Evolutionary conservation across 92 coral and sea anemone species (phyloP).

Genomic region (Umimayanthus chanpuru): DNA sequence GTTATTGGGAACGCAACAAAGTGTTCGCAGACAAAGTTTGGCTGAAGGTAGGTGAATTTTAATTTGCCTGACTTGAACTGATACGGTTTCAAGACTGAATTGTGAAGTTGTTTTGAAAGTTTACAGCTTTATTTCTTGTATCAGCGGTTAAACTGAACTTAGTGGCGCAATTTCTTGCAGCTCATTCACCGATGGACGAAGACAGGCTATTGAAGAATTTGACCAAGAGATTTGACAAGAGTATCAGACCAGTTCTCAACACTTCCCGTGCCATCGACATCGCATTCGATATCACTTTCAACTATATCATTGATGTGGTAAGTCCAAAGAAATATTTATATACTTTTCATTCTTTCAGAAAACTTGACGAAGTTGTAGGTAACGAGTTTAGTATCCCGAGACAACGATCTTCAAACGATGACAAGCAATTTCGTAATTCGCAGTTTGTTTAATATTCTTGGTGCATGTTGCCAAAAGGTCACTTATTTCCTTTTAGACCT

Average conservation of each 20-base stretch:
- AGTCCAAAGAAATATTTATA: constrained; percentile 1
- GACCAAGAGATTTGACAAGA: constrained; percentile 44
- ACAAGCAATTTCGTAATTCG: not conserved
- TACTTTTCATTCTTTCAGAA: not conserved
- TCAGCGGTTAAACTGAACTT: not conserved
- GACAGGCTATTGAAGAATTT: constrained; percentile 44
- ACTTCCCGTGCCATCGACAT: constrained; percentile 54
- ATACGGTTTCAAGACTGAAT: not conserved
- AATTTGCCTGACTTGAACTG: not conserved
- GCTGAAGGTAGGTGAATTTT: not conserved
- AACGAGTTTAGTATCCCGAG: not conserved
- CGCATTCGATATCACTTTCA: constrained; percentile 78
- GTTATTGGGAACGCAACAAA: not conserved
- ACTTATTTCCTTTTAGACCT: too few relatives aligned
- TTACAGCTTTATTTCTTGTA: not conserved
- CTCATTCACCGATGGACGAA: constrained; percentile 43
- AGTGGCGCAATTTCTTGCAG: constrained; percentile 8
- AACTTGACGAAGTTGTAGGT: not conserved
- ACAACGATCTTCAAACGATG: not conserved
- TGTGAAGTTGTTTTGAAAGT: not conserved
- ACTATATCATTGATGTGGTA: constrained; percentile 87
- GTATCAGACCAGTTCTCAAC: constrained; percentile 69
- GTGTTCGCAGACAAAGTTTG: not conserved
- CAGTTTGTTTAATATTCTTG: not conserved
- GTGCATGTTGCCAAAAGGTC: not conserved